These are phyloP conservation scores for Crotophaga sulcirostris DNA, from an alignment of 2,113 vertebrate genomes.

Conservation along the genomic window DNA sequence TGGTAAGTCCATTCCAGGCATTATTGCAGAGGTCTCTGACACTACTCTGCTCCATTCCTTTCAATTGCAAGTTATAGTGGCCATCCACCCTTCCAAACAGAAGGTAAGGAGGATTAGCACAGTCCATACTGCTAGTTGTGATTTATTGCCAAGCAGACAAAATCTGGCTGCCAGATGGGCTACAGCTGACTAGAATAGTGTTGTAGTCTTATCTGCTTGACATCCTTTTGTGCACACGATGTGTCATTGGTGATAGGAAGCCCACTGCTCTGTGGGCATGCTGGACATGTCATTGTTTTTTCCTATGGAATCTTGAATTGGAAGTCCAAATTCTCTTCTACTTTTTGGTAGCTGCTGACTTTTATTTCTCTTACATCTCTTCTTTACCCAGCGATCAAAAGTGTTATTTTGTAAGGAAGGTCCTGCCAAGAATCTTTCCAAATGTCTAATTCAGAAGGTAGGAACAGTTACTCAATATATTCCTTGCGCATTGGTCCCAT, in stretches of 20 bases:
- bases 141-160: neutral
- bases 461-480: neutral
- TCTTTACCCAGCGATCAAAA: neutral
- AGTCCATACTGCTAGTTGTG: neutral
- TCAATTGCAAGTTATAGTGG: fast-evolving
- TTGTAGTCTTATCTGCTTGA: neutral
- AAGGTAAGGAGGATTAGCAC: neutral
- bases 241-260: neutral
- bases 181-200: neutral
- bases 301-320: neutral
- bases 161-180: neutral
- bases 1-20: neutral
- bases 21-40: neutral
- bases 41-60: neutral
- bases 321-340: neutral
- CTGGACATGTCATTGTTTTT: neutral
- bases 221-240: neutral
- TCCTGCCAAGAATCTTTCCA: neutral
- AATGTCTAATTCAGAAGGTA: neutral
- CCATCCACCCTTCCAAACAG: neutral
- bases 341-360: neutral
- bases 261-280: neutral
- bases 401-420: neutral
- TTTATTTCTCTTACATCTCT: neutral
- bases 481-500: neutral